Evolutionary conservation across 1,140 invertebrate genomes (phyloP).

Genomic region (Listronotus bonariensis): DNA sequence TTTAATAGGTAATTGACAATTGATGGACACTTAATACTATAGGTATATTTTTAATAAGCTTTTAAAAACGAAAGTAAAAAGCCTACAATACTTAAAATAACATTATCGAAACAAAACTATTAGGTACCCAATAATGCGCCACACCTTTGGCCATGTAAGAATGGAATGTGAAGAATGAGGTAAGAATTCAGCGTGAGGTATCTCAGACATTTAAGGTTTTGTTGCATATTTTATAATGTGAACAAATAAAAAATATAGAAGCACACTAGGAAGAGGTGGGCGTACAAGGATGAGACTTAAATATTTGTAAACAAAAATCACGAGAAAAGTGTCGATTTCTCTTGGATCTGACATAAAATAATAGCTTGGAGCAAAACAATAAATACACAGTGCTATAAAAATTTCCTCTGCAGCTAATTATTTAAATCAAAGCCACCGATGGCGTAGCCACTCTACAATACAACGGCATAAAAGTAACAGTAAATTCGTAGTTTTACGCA

Average conservation of each 20-base stretch:
- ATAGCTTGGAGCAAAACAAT: constrained; percentile 8
- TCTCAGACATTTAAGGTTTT: constrained; percentile 34
- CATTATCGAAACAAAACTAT: constrained; percentile 21
- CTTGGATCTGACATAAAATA: not conserved
- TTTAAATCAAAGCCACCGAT: constrained; percentile 34
- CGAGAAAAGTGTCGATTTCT: constrained; percentile 5
- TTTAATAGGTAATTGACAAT: too few species aligned
- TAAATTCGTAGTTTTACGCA: constrained; percentile 11
- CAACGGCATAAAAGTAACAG: constrained; percentile 20
- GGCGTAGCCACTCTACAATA: constrained; percentile 14
- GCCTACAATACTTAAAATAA: constrained; percentile 18
- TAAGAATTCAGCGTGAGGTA: constrained; percentile 42
- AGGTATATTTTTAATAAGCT: constrained; percentile 18
- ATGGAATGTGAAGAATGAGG: constrained; percentile 46
- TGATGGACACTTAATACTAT: not conserved
- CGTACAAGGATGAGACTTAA: constrained; percentile 22
- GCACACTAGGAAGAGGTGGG: constrained; percentile 17
- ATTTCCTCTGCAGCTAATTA: constrained; percentile 18
- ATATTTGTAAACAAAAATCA: constrained; percentile 18
- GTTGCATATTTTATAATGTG: constrained; percentile 26
- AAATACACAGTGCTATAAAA: constrained; percentile 11
- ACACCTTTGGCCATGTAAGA: constrained; percentile 44
- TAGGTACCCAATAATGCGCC: constrained; percentile 30
- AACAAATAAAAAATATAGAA: constrained; percentile 31
- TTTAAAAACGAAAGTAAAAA: constrained; percentile 21